These are phyloP conservation scores for Mohoua ochrocephala DNA, from an alignment of 2,113 vertebrate genomes.

Conservation along the genomic window DNA sequence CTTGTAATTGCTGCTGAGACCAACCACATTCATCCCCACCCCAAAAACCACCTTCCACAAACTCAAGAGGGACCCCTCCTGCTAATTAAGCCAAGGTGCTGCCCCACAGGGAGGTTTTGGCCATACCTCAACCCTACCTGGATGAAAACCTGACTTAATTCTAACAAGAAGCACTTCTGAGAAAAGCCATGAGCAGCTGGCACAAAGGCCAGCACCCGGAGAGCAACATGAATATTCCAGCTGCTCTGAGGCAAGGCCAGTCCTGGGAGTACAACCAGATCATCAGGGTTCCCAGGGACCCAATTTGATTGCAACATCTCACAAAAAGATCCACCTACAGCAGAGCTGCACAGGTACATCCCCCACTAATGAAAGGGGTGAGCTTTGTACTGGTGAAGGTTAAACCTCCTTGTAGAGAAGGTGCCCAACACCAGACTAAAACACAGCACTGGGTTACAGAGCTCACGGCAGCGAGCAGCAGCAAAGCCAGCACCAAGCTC, in stretches of 20 bases:
- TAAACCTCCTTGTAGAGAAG: background rate
- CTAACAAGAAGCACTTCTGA: background rate
- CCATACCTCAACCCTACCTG: background rate
- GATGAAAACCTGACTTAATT: background rate
- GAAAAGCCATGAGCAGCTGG: background rate
- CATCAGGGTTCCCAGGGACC: background rate
- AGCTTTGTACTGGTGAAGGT: background rate
- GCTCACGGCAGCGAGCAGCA: fast-evolving
- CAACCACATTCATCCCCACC: background rate
- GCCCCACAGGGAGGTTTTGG: background rate
- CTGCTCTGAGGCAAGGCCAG: background rate
- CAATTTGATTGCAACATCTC: background rate
- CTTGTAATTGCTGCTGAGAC: background rate
- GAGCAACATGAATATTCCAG: background rate
- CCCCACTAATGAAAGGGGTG: fast-evolving
- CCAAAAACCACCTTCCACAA: background rate
- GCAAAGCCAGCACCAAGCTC: background rate
- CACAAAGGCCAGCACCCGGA: background rate
- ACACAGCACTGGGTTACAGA: background rate
- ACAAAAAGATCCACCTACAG: background rate
- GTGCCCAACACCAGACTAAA: background rate
- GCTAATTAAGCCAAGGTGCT: background rate
- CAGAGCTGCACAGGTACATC: background rate
- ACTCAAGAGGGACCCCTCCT: constrained; percentile 20
- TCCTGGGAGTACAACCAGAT: background rate